Evolutionary conservation across 1,140 invertebrate species (phyloP), one percentile per base, ranked within the genome.

Genomic region (Frieseomelitta varia): DNA sequence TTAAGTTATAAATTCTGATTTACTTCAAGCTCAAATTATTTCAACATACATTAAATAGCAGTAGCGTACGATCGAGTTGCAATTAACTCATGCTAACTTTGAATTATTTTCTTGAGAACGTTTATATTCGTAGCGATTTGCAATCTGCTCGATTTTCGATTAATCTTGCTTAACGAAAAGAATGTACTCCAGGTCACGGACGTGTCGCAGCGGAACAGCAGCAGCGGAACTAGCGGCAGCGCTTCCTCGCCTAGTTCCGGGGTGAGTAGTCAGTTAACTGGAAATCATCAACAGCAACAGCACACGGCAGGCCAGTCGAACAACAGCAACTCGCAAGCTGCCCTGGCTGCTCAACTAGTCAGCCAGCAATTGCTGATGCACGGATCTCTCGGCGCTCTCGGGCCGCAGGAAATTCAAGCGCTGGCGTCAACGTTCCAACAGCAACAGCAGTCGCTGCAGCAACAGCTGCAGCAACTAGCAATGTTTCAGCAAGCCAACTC

Each of bases 381-480:
- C 30, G 94, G 94, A 10, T 93, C 94, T 17, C 88, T 96, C 1
- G 93, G 95, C 12, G 90, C 92, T 4, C 93, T 97, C 17, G 95
- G 96, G 56, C 93, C 95, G 3, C 96, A 96, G 85, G 96, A 97
- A 76, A 94, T 97, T 19, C 96, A 96, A 85, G 95, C 96, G 15
- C 90, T 97, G 12, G 96, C 97, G 34, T 96, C 96, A 61, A 95
- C 95, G 47, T 94, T 97, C 15, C 95, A 97, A 73, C 96, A 97
- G 81, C 96, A 97, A 82, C 95, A 96, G 51, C 96, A 96, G 68
- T 95, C 95, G 63, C 88, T 97, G 12, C 96, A 96, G 79, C 96
- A 96, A 67, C 96, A 96, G 72, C 92, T 97, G 55, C 97, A 97
- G 90, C 97, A 97, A 88, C 96, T 97, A 74, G 96, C 97, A 3